phyloP scores from a whole-genome alignment of 2,797 vertebrate genomes.

The Hoplostethus mediterraneus region DNA sequence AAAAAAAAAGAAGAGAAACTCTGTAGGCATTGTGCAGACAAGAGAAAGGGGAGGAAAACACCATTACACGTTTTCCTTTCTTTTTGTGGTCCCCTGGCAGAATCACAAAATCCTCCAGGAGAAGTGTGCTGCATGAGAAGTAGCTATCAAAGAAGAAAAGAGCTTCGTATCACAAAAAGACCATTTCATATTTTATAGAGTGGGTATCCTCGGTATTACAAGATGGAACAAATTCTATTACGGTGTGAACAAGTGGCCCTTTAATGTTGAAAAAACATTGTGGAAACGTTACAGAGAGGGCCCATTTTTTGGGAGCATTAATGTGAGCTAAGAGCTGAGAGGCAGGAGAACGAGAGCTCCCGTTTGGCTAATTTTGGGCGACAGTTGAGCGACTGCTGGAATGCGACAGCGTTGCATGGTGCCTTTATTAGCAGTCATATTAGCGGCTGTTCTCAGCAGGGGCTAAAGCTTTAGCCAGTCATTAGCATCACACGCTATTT shows the following conservation, averaged over 20 bases:
- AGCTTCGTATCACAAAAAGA: slow-evolving; percentile 73
- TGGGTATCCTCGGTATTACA: slow-evolving; percentile 72
- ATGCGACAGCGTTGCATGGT: slow-evolving; percentile 69
- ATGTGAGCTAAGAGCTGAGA: slow-evolving; percentile 44
- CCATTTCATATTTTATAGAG: slow-evolving; percentile 74
- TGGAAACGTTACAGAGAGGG: slow-evolving; percentile 43
- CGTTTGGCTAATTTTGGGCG: slow-evolving; percentile 75
- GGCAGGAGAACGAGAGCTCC: slow-evolving; percentile 47
- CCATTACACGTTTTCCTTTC: slow-evolving; percentile 27
- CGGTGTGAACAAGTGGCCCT: slow-evolving; percentile 70
- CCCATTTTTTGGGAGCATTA: slow-evolving; percentile 51
- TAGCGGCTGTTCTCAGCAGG: slow-evolving; percentile 80
- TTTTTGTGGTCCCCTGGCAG: slow-evolving; percentile 36
- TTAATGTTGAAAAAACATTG: slow-evolving; percentile 55
- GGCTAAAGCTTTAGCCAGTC: slow-evolving; percentile 80
- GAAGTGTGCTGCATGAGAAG: slow-evolving; percentile 49
- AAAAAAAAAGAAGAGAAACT: slow-evolving; percentile 1
- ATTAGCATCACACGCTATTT: slow-evolving; percentile 80
- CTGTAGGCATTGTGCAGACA: slow-evolving; percentile 15
- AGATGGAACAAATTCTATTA: slow-evolving; percentile 77
- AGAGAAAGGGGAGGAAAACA: slow-evolving; percentile 31
- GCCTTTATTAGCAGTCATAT: slow-evolving; percentile 83
- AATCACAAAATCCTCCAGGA: slow-evolving; percentile 50
- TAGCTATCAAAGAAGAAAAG: slow-evolving; percentile 73
- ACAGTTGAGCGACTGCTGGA: slow-evolving; percentile 80